A percentile compares a stretch with the other conserved stretches of the same genome.
Conservation (phyloP, 2,797 vertebrate genomes). For the Pseudochaenichthys georgianus region DNA sequence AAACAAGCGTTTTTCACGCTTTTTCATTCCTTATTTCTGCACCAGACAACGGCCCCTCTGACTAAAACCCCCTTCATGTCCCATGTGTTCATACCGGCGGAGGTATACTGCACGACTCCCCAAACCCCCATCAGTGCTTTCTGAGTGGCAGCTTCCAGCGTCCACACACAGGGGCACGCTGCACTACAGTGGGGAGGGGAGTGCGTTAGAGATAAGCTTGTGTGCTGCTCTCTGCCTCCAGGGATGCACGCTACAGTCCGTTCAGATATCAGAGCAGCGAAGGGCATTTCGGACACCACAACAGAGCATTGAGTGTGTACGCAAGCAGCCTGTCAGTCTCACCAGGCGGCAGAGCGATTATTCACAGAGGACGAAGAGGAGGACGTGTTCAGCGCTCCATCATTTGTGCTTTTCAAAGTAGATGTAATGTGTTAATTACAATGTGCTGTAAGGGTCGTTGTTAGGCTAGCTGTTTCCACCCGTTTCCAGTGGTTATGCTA, state of each 20-base stretch:
- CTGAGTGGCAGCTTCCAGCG: conserved; percentile 23
- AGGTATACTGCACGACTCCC: neutral
- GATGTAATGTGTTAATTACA: neutral
- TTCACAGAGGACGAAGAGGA: neutral
- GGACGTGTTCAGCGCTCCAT: neutral
- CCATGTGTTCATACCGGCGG: neutral
- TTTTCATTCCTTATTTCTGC: conserved; percentile 4
- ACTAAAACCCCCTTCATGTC: neutral
- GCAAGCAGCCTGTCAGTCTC: conserved; percentile 16
- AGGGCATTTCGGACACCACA: conserved; percentile 53
- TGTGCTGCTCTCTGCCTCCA: conserved; percentile 39
- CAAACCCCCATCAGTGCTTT: conserved; percentile 4
- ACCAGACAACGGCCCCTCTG: conserved; percentile 10
- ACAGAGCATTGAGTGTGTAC: conserved; percentile 32
- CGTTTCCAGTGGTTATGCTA: conserved; percentile 9
- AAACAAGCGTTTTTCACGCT: no score
- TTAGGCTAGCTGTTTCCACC: neutral
- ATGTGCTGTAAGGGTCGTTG: neutral
- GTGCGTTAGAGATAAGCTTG: conserved; percentile 53
- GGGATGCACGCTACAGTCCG: conserved; percentile 40
- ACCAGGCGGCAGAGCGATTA: conserved; percentile 11
- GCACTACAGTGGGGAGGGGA: neutral
- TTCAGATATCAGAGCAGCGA: conserved; percentile 51
- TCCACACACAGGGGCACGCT: conserved; percentile 43
- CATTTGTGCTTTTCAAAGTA: neutral